A percentile compares a stretch with the other conserved stretches of the same genome.
Evolutionary conservation across 2,888 invertebrate genomes (phyloP).

Genomic region (Laothoe populi): DNA sequence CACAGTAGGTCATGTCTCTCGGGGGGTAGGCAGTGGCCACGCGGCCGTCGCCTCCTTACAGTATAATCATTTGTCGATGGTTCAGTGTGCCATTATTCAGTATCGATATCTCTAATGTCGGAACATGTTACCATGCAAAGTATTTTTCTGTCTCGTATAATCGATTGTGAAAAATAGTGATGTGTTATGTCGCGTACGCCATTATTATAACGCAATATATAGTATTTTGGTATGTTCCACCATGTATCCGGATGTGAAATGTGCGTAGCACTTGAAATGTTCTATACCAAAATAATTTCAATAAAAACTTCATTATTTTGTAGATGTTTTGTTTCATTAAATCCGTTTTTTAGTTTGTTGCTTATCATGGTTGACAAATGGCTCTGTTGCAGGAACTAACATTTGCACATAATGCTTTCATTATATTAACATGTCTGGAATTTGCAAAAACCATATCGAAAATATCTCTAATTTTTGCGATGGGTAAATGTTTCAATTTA

Average conservation of each 20-base stretch:
- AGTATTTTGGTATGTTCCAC: conserved; percentile 9
- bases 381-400: not conserved
- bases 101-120: conserved; percentile 18
- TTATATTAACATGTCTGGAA: not conserved
- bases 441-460: too few species aligned
- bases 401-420: not conserved
- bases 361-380: not conserved
- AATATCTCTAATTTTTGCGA: too few species aligned
- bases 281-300: conserved; percentile 72
- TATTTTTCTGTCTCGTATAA: conserved; percentile 32
- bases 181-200: conserved; percentile 26
- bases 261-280: conserved; percentile 67
- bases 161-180: conserved; percentile 30
- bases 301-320: conserved; percentile 73
- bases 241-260: conserved; percentile 41
- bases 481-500: too few species aligned
- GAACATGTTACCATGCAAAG: conserved; percentile 29
- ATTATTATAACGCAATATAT: conserved; percentile 14
- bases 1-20: conserved; percentile 11
- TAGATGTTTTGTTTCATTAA: conserved; percentile 46
- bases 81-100: conserved; percentile 24
- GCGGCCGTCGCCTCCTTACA: not conserved
- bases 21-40: not conserved
- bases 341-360: not conserved
- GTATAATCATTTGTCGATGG: conserved; percentile 5